Evolutionary conservation across 2,888 invertebrate species (phyloP).

Genomic region (Drosophila rellima): DNA sequence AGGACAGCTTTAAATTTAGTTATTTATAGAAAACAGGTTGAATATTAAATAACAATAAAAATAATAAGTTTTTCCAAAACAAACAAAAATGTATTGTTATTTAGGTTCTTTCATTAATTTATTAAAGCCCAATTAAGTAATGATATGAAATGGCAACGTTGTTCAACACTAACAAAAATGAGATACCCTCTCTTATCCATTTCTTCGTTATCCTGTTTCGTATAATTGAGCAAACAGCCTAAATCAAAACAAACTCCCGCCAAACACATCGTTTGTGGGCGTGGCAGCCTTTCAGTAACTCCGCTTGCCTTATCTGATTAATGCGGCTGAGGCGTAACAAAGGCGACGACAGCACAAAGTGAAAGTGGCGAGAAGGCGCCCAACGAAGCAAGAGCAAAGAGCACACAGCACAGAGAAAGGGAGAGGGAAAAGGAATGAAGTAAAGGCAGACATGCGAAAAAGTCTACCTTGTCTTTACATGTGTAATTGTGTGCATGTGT

Average conservation of each 20-base stretch:
- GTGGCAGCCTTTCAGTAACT: constrained; percentile 42
- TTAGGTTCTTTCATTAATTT: too few relatives aligned
- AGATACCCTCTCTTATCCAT: not conserved
- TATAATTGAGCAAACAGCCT: constrained; percentile 22
- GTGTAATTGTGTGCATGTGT: constrained; percentile 28
- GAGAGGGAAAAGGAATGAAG: not conserved
- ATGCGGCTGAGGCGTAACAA: constrained; percentile 35
- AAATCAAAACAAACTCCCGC: constrained; percentile 32
- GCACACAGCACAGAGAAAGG: not conserved
- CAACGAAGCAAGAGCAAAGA: not conserved
- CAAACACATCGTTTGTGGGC: constrained; percentile 35
- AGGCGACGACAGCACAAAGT: constrained; percentile 45
- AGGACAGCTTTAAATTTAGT: too few relatives aligned
- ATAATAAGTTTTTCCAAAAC: too few relatives aligned
- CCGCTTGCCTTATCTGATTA: constrained; percentile 50
- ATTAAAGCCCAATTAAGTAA: too few relatives aligned
- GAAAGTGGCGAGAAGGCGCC: constrained; percentile 24
- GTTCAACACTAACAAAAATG: constrained; percentile 4
- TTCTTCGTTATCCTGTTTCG: constrained; percentile 3
- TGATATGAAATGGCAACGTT: too few relatives aligned
- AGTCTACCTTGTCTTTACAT: constrained; percentile 12
- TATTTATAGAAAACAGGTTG: too few relatives aligned
- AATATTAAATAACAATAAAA: too few relatives aligned
- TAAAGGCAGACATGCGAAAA: constrained; percentile 19
- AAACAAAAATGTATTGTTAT: too few relatives aligned